Conservation (phyloP, 2,113 vertebrate genomes). For the Muscicapa adusta region DNA sequence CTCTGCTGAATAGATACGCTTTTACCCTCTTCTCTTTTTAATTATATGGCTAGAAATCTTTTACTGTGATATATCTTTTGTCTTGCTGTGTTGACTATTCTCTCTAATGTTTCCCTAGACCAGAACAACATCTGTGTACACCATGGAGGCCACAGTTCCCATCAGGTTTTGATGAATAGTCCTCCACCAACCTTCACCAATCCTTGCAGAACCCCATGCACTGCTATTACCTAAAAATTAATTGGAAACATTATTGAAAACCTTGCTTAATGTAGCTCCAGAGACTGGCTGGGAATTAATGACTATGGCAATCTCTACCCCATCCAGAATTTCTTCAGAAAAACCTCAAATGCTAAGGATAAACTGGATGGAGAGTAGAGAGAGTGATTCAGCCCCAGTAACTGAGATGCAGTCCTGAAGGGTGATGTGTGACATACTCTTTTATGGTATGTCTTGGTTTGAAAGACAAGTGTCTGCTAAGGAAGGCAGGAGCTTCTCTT, state of each 20-base stretch:
- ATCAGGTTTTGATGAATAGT: slow-evolving; percentile 28
- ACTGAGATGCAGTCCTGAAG: background rate
- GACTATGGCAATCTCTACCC: background rate
- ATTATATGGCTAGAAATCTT: background rate
- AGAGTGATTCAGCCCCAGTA: background rate
- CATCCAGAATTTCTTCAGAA: background rate
- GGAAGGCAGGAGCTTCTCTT: too few species aligned
- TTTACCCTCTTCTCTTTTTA: background rate
- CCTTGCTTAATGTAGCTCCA: background rate
- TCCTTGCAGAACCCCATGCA: background rate
- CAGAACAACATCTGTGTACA: slow-evolving; percentile 31
- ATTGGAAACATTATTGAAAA: background rate
- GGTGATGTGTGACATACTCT: background rate
- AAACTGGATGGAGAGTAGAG: background rate
- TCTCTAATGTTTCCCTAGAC: background rate
- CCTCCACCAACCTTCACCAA: background rate
- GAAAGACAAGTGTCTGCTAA: too few species aligned
- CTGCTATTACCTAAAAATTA: slow-evolving; percentile 7
- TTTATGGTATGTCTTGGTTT: background rate
- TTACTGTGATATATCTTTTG: background rate
- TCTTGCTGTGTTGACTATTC: background rate
- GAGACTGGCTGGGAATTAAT: background rate
- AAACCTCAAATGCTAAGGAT: background rate
- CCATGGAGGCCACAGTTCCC: background rate
- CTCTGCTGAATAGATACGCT: background rate